Evolutionary conservation across 37 sponge, comb jelly and placozoan species (phyloP).

Genomic region (Bolinopsis microptera): DNA sequence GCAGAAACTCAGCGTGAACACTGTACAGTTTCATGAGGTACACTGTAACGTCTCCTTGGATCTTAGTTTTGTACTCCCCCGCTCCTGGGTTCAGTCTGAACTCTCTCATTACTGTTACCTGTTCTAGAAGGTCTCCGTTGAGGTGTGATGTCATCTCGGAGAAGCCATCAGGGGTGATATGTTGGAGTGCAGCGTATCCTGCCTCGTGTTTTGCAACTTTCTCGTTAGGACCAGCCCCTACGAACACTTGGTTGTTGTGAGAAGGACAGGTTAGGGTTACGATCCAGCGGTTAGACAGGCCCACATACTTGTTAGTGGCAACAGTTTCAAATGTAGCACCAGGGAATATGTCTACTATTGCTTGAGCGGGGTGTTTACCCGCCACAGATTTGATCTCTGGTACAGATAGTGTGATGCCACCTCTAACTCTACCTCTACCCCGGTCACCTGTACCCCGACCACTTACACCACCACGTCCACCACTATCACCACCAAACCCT

Average conservation of each 20-base stretch:
- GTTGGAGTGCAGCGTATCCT: background rate
- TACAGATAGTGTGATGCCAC: too few relatives aligned
- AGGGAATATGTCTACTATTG: background rate
- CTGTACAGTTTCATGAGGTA: background rate
- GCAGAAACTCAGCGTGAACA: background rate
- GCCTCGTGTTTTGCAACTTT: constrained; percentile 52
- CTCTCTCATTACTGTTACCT: background rate
- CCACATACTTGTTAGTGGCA: background rate
- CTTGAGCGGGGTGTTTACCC: background rate
- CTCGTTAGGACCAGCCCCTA: constrained; percentile 3
- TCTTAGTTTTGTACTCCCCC: background rate
- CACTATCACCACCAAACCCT: background rate
- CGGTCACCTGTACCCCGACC: background rate
- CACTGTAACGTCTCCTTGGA: background rate
- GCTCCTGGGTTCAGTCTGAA: background rate
- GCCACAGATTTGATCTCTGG: background rate
- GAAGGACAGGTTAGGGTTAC: background rate
- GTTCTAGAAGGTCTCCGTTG: too few relatives aligned
- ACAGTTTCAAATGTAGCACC: background rate
- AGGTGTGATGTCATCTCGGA: background rate
- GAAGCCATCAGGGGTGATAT: background rate
- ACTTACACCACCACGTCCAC: background rate
- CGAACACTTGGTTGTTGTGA: background rate
- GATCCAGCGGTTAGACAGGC: background rate
- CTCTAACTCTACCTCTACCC: too few relatives aligned